phyloP scores from a whole-genome alignment of 2,888 invertebrate species.

The Hydropsyche betteni region DNA sequence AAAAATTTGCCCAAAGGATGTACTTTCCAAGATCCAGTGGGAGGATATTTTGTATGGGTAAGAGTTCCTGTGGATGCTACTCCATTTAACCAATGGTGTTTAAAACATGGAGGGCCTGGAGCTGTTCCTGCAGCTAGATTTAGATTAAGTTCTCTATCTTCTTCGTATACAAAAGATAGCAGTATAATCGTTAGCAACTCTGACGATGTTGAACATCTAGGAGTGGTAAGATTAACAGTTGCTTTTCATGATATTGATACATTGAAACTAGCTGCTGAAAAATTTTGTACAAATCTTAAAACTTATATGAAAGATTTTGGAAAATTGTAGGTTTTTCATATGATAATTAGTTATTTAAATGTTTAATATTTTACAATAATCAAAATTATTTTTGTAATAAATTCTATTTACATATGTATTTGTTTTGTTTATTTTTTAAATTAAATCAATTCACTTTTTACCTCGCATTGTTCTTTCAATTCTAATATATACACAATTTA shows the following conservation, averaged over 20 bases:
- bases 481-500: no score
- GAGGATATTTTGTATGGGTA: conserved; percentile 73
- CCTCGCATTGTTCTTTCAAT: no score
- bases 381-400: no score
- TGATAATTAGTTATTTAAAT: no score
- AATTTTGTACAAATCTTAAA: conserved; percentile 58
- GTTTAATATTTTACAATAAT: no score
- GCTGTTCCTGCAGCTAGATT: conserved; percentile 47
- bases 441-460: no score
- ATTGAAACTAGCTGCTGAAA: conserved; percentile 56
- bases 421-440: no score
- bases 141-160: conserved; percentile 6
- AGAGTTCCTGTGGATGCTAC: conserved; percentile 61
- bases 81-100: conserved; percentile 55
- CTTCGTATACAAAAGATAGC: conserved; percentile 60
- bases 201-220: conserved; percentile 54
- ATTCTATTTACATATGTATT: no score
- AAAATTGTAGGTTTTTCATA: no score
- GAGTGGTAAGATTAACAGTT: conserved; percentile 63
- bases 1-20: conserved; percentile 60
- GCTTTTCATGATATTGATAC: conserved; percentile 60
- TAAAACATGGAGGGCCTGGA: conserved; percentile 39
- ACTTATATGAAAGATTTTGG: conserved; percentile 52
- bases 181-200: conserved; percentile 59
- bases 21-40: conserved; percentile 59